Evolutionary conservation across 2,797 vertebrate species (phyloP).

Genomic region (Microctenopoma lineatum): DNA sequence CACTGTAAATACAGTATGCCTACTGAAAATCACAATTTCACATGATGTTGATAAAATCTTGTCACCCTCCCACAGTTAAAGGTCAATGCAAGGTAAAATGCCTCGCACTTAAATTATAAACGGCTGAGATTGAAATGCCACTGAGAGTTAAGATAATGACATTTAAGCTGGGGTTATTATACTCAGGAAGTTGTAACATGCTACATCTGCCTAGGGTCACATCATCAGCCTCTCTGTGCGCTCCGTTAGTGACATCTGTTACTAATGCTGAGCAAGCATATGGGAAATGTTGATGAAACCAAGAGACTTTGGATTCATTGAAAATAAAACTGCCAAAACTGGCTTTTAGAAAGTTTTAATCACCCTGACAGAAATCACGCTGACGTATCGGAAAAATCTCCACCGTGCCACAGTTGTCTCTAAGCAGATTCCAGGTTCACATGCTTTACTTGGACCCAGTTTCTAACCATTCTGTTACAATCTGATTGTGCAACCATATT

Average conservation of each 20-base stretch:
- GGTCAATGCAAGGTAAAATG: conserved; percentile 26
- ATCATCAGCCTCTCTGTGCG: conserved; percentile 50
- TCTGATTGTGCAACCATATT: conserved; percentile 69
- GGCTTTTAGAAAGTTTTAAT: conserved; percentile 61
- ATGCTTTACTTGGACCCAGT: conserved; percentile 57
- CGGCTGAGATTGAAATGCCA: conserved; percentile 40
- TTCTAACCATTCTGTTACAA: conserved; percentile 58
- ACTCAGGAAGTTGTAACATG: conserved; percentile 65
- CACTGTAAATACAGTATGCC: no score
- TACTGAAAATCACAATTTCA: conserved; percentile 25
- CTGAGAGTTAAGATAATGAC: conserved; percentile 61
- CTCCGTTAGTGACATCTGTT: conserved; percentile 68
- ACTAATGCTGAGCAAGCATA: conserved; percentile 70
- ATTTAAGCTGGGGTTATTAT: conserved; percentile 58
- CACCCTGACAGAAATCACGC: conserved; percentile 60
- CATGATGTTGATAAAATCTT: conserved; percentile 16
- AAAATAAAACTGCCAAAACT: conserved; percentile 67
- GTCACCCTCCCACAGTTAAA: conserved; percentile 8
- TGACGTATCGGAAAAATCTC: conserved; percentile 69
- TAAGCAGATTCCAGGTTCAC: conserved; percentile 46
- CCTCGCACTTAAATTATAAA: conserved; percentile 42
- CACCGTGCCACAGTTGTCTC: conserved; percentile 27
- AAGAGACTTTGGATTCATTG: conserved; percentile 63
- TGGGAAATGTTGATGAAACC: conserved; percentile 69
- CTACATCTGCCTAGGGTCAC: conserved; percentile 61